Evolutionary conservation across 2,888 invertebrate species (phyloP), one percentile per base, ranked within the genome.

Genomic region (Ferrisia virgata): DNA sequence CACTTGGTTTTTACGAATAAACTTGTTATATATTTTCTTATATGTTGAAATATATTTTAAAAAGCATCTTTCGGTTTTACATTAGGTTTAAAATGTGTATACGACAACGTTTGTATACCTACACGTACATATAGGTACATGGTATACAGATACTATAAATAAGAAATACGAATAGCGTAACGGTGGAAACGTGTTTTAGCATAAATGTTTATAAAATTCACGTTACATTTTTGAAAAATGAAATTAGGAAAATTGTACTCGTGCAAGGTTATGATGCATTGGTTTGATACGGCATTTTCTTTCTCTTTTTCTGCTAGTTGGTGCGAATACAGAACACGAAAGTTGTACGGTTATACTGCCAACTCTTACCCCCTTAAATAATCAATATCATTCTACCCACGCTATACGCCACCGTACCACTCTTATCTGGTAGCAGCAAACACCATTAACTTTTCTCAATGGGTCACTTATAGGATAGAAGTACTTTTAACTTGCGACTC

Each of bases 361-460:
- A 58, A 39, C 81, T n/a, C n/a, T 81, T 69, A 82, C 72, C 82
- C n/a, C 82, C 40, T 82, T 82, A 72, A 82, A 82, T 81, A 82
- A 82, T 82, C 82, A 82, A 82, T 82, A 82, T 82, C 69, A 72
- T 82, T 82, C 82, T 82, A 82, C 82, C 82, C 82, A 82, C 82
- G 82, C 82, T 76, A 33, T 25, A 76, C 79, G 40, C 79, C 79
- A 79, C 47, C 79, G 40, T 79, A 31, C 40, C 22, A 82, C 82
- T 82, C 72, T 82, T 82, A 82, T 82, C 82, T 82, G 39, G 82
- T 72, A 72, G 72, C 72, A 69, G 82, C 82, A 82, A 82, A 82
- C 82, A 69, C 82, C 82, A 82, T 82, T 82, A 82, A 82, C 82
- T 82, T 82, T 72, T 82, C 64, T 79, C 43, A 39, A 79, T 43